phyloP scores from a whole-genome alignment of 1,140 invertebrate species.

The Musca domestica region DNA sequence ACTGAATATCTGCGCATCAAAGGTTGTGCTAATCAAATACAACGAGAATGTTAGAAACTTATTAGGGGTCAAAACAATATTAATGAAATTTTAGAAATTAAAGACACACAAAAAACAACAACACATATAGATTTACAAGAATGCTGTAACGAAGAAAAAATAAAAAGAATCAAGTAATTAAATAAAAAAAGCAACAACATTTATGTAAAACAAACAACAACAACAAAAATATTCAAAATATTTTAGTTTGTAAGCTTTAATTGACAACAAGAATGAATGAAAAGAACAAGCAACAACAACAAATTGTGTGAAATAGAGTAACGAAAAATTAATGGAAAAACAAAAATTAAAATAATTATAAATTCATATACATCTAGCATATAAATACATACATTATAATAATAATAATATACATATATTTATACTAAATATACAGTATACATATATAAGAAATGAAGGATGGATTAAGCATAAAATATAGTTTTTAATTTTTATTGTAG shows the following conservation, averaged over 20 bases:
- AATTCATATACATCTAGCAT: neutral
- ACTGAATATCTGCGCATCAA: slow-evolving; percentile 72
- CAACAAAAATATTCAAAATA: slow-evolving; percentile 8
- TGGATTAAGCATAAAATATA: slow-evolving; percentile 5
- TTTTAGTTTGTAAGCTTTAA: slow-evolving; percentile 16
- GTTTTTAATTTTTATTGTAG: slow-evolving; percentile 1
- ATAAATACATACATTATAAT: no score
- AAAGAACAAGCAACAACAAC: neutral
- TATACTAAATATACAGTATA: neutral
- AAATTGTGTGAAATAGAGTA: neutral
- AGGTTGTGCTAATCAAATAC: slow-evolving; percentile 78
- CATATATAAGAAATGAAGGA: neutral
- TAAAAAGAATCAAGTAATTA: neutral
- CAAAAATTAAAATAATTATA: neutral
- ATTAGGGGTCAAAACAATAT: slow-evolving; percentile 52
- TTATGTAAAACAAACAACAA: slow-evolving; percentile 1
- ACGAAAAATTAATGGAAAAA: no score
- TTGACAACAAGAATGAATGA: neutral
- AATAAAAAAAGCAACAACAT: neutral
- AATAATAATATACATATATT: no score
- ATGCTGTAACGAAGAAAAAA: neutral
- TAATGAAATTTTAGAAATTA: slow-evolving; percentile 51
- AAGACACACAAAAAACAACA: neutral
- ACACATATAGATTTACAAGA: neutral
- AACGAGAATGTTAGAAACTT: slow-evolving; percentile 67